Base-by-base conservation (phyloP, 2,113 vertebrate species). In the Caretta caretta region DNA sequence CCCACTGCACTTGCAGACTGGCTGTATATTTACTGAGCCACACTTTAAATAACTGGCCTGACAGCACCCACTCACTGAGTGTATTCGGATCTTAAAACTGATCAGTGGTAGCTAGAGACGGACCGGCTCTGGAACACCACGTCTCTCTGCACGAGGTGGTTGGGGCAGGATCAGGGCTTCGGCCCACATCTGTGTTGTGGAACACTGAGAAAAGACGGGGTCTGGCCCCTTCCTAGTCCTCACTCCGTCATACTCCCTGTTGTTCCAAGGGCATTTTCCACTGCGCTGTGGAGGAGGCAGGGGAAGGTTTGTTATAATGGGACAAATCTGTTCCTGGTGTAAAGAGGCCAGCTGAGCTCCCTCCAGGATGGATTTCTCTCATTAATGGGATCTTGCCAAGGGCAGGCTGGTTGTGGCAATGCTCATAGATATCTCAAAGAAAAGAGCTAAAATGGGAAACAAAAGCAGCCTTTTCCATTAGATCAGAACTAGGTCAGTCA, bases 1-100 rank as follows among this genome's bases (percentile, higher is more conserved):
- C 99, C 99, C 9, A 97, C 97, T 0, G 98, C 98, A 65, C 31
- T 99, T 49, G 98, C 99, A 0, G 99, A 99, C 97, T 94, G 98
- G 87, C 97, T 99, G 1, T 99, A 99, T 87, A 93, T 98, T 92
- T 98, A 95, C 5, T 94, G 93, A 88, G 94, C 94, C 90, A 10
- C 50, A 0, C 91, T 96, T 48, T 94, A 1, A 78, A 1, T 1
- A 6, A 48, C 42, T 1, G 0, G 25, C 91, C 94, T 35, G 84
- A 81, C 57, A 31, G 86, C 80, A 22, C 27, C 95, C 90, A 59
- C 80, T 94, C 93, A 79, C 88, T 1, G 82, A 93, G 84, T 14
- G 0, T 14, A 9, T 0, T 3, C 72, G 51, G 76, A 56, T n/a
- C 8, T 5, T 50, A 48, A 69, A 90, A 72, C 56, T 84, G 51